A percentile compares a stretch with the other conserved stretches of the same genome.
phyloP scores from a whole-genome alignment of 2,113 vertebrate genomes.

The Etia nguti region DNA sequence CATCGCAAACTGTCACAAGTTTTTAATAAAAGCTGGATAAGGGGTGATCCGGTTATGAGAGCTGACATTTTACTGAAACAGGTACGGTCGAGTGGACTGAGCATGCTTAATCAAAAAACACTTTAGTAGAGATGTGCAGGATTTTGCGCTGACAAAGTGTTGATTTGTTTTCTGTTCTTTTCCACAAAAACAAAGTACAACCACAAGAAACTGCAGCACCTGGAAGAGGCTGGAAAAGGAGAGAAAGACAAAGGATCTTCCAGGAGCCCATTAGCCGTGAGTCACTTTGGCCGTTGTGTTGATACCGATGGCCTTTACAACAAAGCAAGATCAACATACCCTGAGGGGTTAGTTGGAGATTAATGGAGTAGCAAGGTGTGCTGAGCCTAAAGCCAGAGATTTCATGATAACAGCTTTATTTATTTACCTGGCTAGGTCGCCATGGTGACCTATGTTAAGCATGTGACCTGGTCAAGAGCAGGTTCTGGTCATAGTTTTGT shows the following conservation, averaged over 20 bases:
- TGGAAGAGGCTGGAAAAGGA: not conserved
- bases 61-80: constrained; percentile 7
- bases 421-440: not conserved
- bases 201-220: not conserved
- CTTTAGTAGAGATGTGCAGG: not conserved
- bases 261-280: not conserved
- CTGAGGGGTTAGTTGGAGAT: not conserved
- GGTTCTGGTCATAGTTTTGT: not conserved
- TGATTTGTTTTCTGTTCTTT: not conserved
- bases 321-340: not conserved
- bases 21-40: not conserved
- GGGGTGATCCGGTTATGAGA: not conserved
- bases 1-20: not conserved
- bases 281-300: not conserved
- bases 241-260: not conserved
- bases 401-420: not conserved
- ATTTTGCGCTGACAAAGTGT: not conserved
- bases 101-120: not conserved
- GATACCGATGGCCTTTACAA: not conserved
- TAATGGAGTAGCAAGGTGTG: not conserved
- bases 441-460: not conserved
- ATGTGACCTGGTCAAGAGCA: not conserved
- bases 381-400: not conserved
- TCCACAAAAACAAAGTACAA: not conserved
- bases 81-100: not conserved